These are phyloP conservation scores for Tragelaphus scriptus DNA, from an alignment of 2,113 vertebrate genomes.

Conservation along the genomic window DNA sequence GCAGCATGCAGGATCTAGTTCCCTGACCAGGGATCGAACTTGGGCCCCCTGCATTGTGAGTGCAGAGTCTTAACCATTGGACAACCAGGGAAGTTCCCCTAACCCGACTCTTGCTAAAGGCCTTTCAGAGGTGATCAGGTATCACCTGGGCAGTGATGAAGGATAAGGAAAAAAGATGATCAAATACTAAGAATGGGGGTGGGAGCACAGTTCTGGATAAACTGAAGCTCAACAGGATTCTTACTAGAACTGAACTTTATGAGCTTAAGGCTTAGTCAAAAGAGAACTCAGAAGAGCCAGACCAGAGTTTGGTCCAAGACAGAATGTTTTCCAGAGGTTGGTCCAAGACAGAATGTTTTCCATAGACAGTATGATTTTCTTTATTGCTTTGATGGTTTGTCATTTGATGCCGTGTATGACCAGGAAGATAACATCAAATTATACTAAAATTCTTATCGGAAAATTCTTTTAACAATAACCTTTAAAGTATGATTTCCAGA, in stretches of 20 bases:
- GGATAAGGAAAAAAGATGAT: neutral
- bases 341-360: neutral
- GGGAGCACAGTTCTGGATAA: neutral
- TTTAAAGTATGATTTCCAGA: neutral
- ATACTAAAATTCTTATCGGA: neutral
- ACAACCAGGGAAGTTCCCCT: neutral
- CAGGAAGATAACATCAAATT: neutral
- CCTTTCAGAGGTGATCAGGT: neutral
- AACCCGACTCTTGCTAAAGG: neutral
- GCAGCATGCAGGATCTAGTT: neutral
- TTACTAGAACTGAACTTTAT: neutral
- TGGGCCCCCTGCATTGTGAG: neutral
- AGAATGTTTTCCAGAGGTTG: neutral
- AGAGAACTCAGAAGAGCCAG: neutral
- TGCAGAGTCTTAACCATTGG: fast-evolving
- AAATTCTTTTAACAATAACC: neutral
- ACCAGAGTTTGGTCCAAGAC: neutral
- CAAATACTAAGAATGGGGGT: neutral
- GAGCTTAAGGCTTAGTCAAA: neutral
- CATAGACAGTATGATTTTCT: neutral
- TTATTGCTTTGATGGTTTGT: neutral
- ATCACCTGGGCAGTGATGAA: neutral
- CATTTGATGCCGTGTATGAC: neutral
- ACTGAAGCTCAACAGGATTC: neutral
- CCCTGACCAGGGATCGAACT: neutral